phyloP scores from a whole-genome alignment of 2,888 invertebrate species.

The Helicoverpa assulta region DNA sequence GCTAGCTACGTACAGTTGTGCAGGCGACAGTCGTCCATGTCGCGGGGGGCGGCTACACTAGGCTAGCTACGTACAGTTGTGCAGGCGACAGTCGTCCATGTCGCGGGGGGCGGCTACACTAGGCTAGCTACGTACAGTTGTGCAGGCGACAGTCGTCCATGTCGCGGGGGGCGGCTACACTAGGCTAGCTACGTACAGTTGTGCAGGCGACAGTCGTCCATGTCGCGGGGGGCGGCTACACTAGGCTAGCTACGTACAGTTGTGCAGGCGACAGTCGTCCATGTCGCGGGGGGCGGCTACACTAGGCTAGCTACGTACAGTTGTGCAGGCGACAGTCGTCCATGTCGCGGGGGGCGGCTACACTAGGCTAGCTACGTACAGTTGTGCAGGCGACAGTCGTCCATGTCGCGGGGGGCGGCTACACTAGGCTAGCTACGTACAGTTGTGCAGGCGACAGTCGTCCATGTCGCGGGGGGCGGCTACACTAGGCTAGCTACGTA shows the following conservation, averaged over 20 bases:
- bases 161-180: not conserved
- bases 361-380: too few relatives aligned
- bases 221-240: not conserved
- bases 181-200: slow-evolving; percentile 3
- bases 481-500: slow-evolving; percentile 55
- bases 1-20: slow-evolving; percentile 45
- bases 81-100: too few relatives aligned
- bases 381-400: too few relatives aligned
- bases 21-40: slow-evolving; percentile 10
- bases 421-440: too few relatives aligned
- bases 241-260: slow-evolving; percentile 50
- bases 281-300: not conserved
- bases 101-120: not conserved
- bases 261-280: slow-evolving; percentile 55
- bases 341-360: not conserved
- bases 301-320: slow-evolving; percentile 17
- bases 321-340: slow-evolving; percentile 9
- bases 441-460: too few relatives aligned
- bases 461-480: too few relatives aligned
- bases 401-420: too few relatives aligned
- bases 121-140: slow-evolving; percentile 14
- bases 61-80: too few relatives aligned
- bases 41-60: not conserved
- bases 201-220: not conserved
- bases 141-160: not conserved